Evolutionary conservation across 2,113 vertebrate genomes (phyloP), one percentile per base, ranked within the genome.

Genomic region (Tyrannus savana): DNA sequence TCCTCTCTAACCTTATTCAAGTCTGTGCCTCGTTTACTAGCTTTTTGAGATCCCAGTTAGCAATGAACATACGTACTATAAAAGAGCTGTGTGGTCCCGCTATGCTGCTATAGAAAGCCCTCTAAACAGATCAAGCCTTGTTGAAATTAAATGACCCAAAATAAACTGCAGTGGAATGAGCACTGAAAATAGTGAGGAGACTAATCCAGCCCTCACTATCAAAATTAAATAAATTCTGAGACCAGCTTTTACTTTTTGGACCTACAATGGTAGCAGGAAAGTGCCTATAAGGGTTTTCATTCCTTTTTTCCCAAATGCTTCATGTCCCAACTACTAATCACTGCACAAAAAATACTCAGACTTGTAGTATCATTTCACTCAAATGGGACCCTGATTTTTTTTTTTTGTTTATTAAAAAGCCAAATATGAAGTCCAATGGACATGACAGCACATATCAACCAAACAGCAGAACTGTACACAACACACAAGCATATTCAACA

Each of bases 101-200:
- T 77, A 92, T 0, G 5, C 86, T 84, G 62, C 94, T 93, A 89
- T 60, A 95, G 95, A 94, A 92, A 89, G 52, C 2, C 2, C 49
- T 84, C 86, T 87, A 87, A 92, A 96, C 94, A 96, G 91, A 95
- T 84, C 80, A 72, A 81, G 94, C 86, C 93, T 97, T 97, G 96
- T 96, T 95, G 94, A 95, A 96, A 92, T 87, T 50, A 95, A 97
- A 97, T 92, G 95, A 96, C 96, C 95, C 92, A 94, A 97, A 96
- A 96, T 88, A 96, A 95, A 90, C 92, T 4, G 10, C 80, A n/a
- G 56, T 44, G 80, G 95, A 95, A 95, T 89, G 89, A 97, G 69
- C 72, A 81, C 64, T 64, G 91, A 90, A 91, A 93, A 93, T 72
- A 93, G 69, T 14, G 33, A 92, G 59, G 39, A 81, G 72, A 95